Base-by-base conservation (phyloP, 1,140 invertebrate genomes). In the Rhyacophila brunnea region DNA sequence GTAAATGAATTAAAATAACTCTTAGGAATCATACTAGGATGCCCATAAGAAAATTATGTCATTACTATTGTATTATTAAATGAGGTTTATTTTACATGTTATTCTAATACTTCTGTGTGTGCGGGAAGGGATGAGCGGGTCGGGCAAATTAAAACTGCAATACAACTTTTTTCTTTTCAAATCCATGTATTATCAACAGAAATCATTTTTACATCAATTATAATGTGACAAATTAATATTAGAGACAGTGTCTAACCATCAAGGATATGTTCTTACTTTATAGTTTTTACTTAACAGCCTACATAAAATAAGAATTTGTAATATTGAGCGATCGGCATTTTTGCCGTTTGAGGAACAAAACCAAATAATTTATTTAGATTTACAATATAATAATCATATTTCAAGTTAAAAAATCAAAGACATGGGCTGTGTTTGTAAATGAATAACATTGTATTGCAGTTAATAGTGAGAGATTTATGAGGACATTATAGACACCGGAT, bases 141-240 rank as follows among this genome's bases (percentile, higher is more conserved):
- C 17, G 15, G 49, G 42, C 35, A 49, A 42, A 65, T 62, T 74
- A 68, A 79, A 78, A 80, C 77, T 78, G 77, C 77, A 78, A 80
- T 78, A 78, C 77, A 77, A 71, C 75, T 75, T 73, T 56, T 67
- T 64, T 71, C 23, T 28, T 28, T 68, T 58, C 65, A 67, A 71
- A 71, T 70, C 67, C 70, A 71, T 73, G 70, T 71, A 73, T 71
- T 73, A 28, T 28, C 23, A 66, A 68, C 68, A 70, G 66, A 68
- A 62, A 64, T 56, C 6, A 23, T 52, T 17, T 43, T 28, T 28
- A 5, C 9, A 52, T 79, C n/a, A n/a, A 62, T 40, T 40, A 49
- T 75, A 73, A 77, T 75, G 74, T 66, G 71, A 66, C 71, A 70
- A 66, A 66, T 64, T 67, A 55, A 66, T 67, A 55, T 48, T 64